Evolutionary conservation across 2,888 invertebrate genomes (phyloP), one percentile per base, ranked within the genome.

Genomic region (Drosophila antonietae): DNA sequence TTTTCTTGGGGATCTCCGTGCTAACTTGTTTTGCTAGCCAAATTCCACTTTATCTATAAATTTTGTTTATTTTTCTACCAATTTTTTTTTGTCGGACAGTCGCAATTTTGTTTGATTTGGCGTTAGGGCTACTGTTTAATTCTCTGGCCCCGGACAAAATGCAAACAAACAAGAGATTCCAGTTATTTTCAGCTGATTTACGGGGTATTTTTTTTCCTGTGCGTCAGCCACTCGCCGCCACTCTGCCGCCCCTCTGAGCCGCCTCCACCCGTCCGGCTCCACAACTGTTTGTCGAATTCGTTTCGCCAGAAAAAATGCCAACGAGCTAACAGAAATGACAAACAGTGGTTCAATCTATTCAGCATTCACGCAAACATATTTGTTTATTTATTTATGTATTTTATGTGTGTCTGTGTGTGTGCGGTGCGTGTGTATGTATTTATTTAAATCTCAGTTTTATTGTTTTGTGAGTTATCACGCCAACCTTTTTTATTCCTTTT

Each of bases 141-240:
- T 73, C 77, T 51, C 55, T 60, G 66, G 39, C 53, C 18, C 18
- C 41, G 33, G 31, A 18, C 44, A 41, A 55, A 57, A 78, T 63
- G 65, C 68, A 73, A 77, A 80, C 67, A 72, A 77, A 85, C 73
- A 77, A 74, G 68, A 68, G 81, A 71, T 80, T 89, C 85, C 79
- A 88, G 83, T 88, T 80, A 89, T 88, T 80, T 88, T 80, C 75
- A 68, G 72, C 79, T 80, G 88, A 83, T 89, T 87, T 90, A 82
- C 80, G 82, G 81, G 86, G 86, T 89, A 90, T 89, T 89, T 80
- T 75, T 89, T 80, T 75, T 78, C 31, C 18, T 72, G 79, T 89
- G 90, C 88, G 90, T 89, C 89, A 90, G 76, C 31, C 55, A 49
- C 43, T 9, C 35, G 15, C 15, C 2, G 10, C 41, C 28, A 28